Conservation (phyloP, 2,797 vertebrate species). For the Pangasius krempfi region DNA sequence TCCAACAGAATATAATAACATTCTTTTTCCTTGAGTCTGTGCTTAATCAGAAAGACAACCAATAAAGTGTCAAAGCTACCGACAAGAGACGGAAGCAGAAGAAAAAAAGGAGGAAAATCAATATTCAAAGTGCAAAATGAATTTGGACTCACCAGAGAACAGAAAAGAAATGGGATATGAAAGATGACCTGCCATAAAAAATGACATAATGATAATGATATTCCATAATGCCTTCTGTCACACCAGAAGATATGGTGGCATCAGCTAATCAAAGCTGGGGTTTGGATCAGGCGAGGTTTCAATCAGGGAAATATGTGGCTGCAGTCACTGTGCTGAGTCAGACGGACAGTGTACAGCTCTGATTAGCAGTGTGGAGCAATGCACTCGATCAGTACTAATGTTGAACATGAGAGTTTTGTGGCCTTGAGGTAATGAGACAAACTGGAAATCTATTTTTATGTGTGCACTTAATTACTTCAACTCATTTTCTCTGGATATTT, state of each 20-base stretch:
- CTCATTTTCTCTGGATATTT: conserved; percentile 34
- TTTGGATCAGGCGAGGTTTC: conserved; percentile 73
- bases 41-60: conserved; percentile 65
- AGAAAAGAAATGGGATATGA: conserved; percentile 82
- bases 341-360: conserved; percentile 37
- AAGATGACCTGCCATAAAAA: conserved; percentile 81
- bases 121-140: conserved; percentile 83
- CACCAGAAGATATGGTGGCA: conserved; percentile 76
- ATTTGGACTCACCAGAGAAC: conserved; percentile 78
- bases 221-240: conserved; percentile 82
- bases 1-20: background rate
- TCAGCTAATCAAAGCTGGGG: conserved; percentile 80
- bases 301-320: conserved; percentile 66
- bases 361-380: conserved; percentile 51
- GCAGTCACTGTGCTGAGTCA: conserved; percentile 71
- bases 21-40: conserved; percentile 41
- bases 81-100: conserved; percentile 65
- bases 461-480: conserved; percentile 29
- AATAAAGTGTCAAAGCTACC: conserved; percentile 56
- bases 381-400: conserved; percentile 40
- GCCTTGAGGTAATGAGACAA: conserved; percentile 54
- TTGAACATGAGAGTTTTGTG: conserved; percentile 42
- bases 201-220: conserved; percentile 63
- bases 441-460: conserved; percentile 55
- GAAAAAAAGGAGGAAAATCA: conserved; percentile 63